Base-by-base conservation (phyloP, 2,888 invertebrate genomes). In the Zaprionus bogoriensis region DNA sequence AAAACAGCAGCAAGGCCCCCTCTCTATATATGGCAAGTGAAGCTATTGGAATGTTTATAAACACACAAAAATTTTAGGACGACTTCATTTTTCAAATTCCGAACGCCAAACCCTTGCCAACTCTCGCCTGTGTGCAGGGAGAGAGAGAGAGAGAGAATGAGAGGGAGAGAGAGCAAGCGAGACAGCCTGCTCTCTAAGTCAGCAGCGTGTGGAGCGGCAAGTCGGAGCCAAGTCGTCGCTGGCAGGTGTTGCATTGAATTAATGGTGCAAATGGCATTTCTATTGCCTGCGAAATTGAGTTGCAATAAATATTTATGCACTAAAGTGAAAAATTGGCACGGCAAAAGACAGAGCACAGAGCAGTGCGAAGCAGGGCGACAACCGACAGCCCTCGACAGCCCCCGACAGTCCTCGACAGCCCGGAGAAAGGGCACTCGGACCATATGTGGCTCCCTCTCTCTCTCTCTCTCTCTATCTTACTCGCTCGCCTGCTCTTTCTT, bases 261-360 rank as follows among this genome's bases (percentile, higher is more conserved):
- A 85, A 82, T 82, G 86, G 81, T 82, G 86, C 86, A 82, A 82
- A 82, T 82, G 81, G 86, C 83, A 82, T 82, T 82, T 82, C 81
- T 82, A 82, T 82, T 82, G 85, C 85, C 85, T 85, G 81, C 81
- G 67, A 82, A 82, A 82, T 82, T 82, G 81, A 82, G 86, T 85
- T 82, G 81, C 81, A 82, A 82, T 82, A 82, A 82, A 82, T 82
- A 82, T 82, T 82, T 82, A 82, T 82, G 81, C 81, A 85, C 77
- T 72, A 82, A 82, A 82, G 83, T 82, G 86, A 82, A 82, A 82
- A 82, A 82, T 82, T 82, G 81, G 86, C 80, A 72, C 61, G 62
- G 83, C 72, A 76, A 67, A 76, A 74, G 79, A 73, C 82, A 77
- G n/a, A n/a, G n/a, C n/a, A n/a, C n/a, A n/a, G n/a, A n/a, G 45